phyloP scores from a whole-genome alignment of 2,113 vertebrate species.

The Ameiurus melas region DNA sequence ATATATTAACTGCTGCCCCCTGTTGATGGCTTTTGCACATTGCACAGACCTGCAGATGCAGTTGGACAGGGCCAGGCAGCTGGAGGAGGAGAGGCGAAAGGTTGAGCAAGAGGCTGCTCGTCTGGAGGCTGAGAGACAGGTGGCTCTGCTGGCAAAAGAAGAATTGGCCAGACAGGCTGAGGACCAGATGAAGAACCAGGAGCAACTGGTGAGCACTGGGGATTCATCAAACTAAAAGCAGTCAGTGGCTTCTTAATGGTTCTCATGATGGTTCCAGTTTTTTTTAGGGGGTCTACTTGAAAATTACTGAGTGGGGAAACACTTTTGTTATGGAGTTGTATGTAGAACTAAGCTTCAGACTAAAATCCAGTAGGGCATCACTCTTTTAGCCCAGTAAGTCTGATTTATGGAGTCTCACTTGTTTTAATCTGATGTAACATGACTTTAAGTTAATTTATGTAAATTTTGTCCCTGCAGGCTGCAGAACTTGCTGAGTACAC shows the following conservation, averaged over 20 bases:
- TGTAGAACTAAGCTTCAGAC: not conserved
- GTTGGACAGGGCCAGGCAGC: conserved; percentile 81
- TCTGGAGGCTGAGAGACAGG: conserved; percentile 88
- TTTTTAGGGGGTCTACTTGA: not conserved
- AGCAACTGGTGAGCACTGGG: conserved; percentile 85
- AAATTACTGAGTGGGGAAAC: not conserved
- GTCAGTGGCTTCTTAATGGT: not conserved
- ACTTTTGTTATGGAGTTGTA: not conserved
- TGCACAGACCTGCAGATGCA: conserved; percentile 88
- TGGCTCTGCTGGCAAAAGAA: conserved; percentile 91
- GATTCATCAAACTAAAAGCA: conserved; percentile 2
- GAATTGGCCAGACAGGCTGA: conserved; percentile 87
- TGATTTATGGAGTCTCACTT: not conserved
- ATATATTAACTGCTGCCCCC: conserved; percentile 39
- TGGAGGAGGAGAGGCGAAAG: conserved; percentile 88
- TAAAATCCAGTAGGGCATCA: not conserved
- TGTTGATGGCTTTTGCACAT: conserved; percentile 33
- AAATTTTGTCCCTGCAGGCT: conserved; percentile 68
- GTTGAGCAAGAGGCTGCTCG: conserved; percentile 88
- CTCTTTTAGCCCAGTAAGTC: not conserved
- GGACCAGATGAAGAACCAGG: conserved; percentile 93
- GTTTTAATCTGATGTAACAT: not conserved
- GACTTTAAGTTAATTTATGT: not conserved
- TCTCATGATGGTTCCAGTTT: not conserved
- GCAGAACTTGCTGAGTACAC: conserved; percentile 87